Percentiles rank a stretch among this genome's conserved stretches.
phyloP scores from a whole-genome alignment of 1,140 invertebrate species.

The Rhynchophorus ferrugineus region DNA sequence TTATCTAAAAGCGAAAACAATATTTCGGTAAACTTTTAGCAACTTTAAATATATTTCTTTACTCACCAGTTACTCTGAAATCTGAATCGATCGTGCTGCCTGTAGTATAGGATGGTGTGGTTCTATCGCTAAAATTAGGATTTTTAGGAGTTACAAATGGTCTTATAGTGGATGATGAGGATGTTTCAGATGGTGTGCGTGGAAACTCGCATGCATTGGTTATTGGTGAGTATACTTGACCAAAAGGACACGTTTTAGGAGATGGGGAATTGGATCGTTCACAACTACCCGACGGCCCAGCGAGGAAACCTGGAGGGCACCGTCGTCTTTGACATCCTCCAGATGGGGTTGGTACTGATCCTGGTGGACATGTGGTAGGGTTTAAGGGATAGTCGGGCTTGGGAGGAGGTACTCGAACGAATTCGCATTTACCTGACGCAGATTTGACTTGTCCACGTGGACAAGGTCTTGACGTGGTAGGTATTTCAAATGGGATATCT shows the following conservation, averaged over 20 bases:
- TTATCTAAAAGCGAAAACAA: too few relatives aligned
- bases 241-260: slow-evolving; percentile 6
- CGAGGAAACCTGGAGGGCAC: slow-evolving; percentile 11
- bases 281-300: slow-evolving; percentile 10
- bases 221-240: slow-evolving; percentile 17
- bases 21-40: too few relatives aligned
- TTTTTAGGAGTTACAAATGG: slow-evolving; percentile 17
- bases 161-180: slow-evolving; percentile 11
- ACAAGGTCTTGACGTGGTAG: slow-evolving; percentile 5
- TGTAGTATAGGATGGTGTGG: too few relatives aligned
- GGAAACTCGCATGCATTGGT: slow-evolving; percentile 15
- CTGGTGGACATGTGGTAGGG: slow-evolving; percentile 1
- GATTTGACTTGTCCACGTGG: slow-evolving; percentile 6
- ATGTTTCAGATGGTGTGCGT: slow-evolving; percentile 9
- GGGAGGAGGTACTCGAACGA: slow-evolving; percentile 4
- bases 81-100: too few relatives aligned
- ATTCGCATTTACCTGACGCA: slow-evolving; percentile 14
- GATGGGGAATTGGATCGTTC: not conserved
- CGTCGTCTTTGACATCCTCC: slow-evolving; percentile 10
- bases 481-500: slow-evolving; percentile 11
- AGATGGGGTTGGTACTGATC: slow-evolving; percentile 6
- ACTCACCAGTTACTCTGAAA: too few relatives aligned
- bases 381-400: not conserved
- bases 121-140: slow-evolving; percentile 16
- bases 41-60: too few relatives aligned